Evolutionary conservation across 2,888 invertebrate genomes (phyloP).

Genomic region (Ectemnius continuus): DNA sequence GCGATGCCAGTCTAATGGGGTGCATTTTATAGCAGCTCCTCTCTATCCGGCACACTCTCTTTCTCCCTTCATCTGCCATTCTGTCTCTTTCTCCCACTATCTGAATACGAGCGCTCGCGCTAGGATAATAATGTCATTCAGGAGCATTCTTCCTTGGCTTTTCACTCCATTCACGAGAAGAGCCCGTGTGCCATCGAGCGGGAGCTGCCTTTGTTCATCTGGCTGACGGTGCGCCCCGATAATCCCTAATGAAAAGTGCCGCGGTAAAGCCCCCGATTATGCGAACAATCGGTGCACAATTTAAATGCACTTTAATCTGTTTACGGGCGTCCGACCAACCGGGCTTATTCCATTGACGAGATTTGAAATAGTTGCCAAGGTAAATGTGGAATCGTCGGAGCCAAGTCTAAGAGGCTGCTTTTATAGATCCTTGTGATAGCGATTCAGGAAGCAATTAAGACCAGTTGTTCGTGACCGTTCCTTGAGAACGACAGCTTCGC

Average conservation of each 20-base stretch:
- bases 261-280: not conserved
- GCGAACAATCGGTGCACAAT: not conserved
- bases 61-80: no score
- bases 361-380: no score
- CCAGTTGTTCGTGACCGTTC: slow-evolving; percentile 21
- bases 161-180: slow-evolving; percentile 21
- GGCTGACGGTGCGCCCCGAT: not conserved
- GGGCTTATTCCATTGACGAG: no score
- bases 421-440: slow-evolving; percentile 24
- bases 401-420: not conserved
- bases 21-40: slow-evolving; percentile 62
- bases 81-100: no score
- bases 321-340: no score
- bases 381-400: no score
- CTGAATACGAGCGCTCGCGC: slow-evolving; percentile 31
- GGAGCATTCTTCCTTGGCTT: slow-evolving; percentile 32
- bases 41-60: slow-evolving; percentile 34
- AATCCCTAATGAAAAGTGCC: slow-evolving; percentile 4
- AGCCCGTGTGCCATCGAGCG: slow-evolving; percentile 13
- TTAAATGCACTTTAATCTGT: no score
- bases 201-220: not conserved
- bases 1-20: slow-evolving; percentile 59
- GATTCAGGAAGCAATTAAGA: slow-evolving; percentile 53
- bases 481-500: slow-evolving; percentile 13
- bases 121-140: slow-evolving; percentile 63